Base-by-base conservation (phyloP, 2,797 vertebrate genomes). In the Enteromius thamalakanensis region DNA sequence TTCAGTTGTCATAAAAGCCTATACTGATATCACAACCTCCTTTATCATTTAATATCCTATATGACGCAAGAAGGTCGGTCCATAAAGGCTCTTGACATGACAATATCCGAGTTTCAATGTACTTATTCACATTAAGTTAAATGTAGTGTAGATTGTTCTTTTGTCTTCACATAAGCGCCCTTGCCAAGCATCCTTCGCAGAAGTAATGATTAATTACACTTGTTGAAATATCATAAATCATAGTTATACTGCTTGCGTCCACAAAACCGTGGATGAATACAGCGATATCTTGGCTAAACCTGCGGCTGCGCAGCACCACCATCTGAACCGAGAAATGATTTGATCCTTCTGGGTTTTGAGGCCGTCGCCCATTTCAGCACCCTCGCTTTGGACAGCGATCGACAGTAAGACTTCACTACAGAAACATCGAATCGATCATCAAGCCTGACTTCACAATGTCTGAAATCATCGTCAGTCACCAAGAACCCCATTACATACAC, bases 341-440 rank as follows among this genome's bases (percentile, higher is more conserved):
- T 19, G 32, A 67, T 21, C 11, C 55, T 23, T 72, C 47, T 32
- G 60, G 37, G 4, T 21, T 53, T 47, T 32, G 53, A 81, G 83
- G 85, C 80, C 89, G 84, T 89, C 88, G 90, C 86, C 87, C 87
- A 82, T 92, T 93, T 94, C 92, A 94, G 94, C 91, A 93, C 93
- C 92, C 49, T 78, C 77, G 19, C 14, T 26, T 17, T 67, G 92
- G 91, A 94, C 91, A 92, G 93, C 93, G 90, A 72, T 79, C 45
- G 19, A 65, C 53, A 69, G 26, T 34, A 19, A n/a, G 7, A 76
- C 6, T 15, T 14, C 6, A 42, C 29, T 6, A 53, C 21, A 49
- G n/a, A 8, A 21, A 67, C 45, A 45, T 37, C 40, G 32, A 60
- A 23, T 12, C 7, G 34, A 76, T 42, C 58, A 29, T 7, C 60